Evolutionary conservation across 1,140 invertebrate species (phyloP).

Genomic region (Chironomus striatipennis): DNA sequence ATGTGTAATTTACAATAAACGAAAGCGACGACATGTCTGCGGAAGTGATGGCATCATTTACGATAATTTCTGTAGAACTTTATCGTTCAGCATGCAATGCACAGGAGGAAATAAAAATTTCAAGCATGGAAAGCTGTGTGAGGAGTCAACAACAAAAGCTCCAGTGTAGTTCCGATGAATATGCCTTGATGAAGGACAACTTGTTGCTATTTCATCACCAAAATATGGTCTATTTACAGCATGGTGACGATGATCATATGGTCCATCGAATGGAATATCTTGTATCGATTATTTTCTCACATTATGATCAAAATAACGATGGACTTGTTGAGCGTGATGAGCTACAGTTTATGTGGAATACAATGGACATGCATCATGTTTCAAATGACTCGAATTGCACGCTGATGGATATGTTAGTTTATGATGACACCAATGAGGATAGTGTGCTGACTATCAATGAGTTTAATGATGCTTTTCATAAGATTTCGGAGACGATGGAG

Average conservation of each 20-base stretch:
- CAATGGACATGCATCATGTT: conserved; percentile 54
- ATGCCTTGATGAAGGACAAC: conserved; percentile 67
- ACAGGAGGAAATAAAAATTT: conserved; percentile 49
- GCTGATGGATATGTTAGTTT: conserved; percentile 58
- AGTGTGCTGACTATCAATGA: conserved; percentile 59
- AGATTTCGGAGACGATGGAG: conserved; percentile 56
- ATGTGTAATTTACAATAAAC: conserved; percentile 41
- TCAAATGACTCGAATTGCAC: conserved; percentile 51
- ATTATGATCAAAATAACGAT: conserved; percentile 66
- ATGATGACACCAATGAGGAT: conserved; percentile 60
- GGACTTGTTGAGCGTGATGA: conserved; percentile 58
- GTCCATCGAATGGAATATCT: conserved; percentile 59
- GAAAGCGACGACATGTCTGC: conserved; percentile 55
- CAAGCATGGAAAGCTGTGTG: conserved; percentile 40
- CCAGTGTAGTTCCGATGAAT: conserved; percentile 32
- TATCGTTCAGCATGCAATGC: conserved; percentile 59
- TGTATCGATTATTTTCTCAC: conserved; percentile 69
- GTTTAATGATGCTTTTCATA: conserved; percentile 70
- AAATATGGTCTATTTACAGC: conserved; percentile 48
- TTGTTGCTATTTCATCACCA: conserved; percentile 64
- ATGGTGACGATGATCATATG: neutral
- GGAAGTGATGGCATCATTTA: conserved; percentile 66
- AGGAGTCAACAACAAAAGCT: conserved; percentile 24
- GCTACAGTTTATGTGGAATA: conserved; percentile 47
- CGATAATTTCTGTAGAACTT: conserved; percentile 66